Percentiles rank a stretch among this genome's conserved stretches.
Conservation (phyloP, 1,140 invertebrate genomes). For the Luehdorfia chinensis region DNA sequence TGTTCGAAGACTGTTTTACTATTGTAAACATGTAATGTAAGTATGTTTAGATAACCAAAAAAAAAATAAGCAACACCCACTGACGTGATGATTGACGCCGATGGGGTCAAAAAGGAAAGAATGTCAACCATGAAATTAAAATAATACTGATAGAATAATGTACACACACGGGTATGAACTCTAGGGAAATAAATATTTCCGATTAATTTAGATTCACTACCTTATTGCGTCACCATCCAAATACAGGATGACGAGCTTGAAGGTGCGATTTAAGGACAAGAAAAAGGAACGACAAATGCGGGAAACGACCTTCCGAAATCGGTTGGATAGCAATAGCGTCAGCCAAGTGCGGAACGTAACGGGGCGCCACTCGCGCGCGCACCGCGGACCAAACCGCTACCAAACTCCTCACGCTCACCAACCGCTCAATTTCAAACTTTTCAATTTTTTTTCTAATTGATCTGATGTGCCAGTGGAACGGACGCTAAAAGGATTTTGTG, state of each 20-base stretch:
- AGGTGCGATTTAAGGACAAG: constrained; percentile 13
- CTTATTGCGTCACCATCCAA: too few species aligned
- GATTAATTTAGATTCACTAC: too few species aligned
- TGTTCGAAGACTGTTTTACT: too few species aligned
- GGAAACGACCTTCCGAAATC: constrained; percentile 38
- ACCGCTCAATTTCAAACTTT: constrained; percentile 40
- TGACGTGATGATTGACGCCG: too few species aligned
- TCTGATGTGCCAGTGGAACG: constrained; percentile 49
- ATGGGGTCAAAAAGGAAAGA: too few species aligned
- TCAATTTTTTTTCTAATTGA: constrained; percentile 28
- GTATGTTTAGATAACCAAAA: too few species aligned
- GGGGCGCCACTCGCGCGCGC: constrained; percentile 66
- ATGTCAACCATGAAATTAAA: too few species aligned
- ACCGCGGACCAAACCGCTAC: constrained; percentile 59
- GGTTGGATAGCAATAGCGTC: constrained; percentile 44
- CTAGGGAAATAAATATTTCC: too few species aligned
- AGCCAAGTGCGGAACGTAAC: constrained; percentile 44
- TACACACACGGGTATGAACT: too few species aligned
- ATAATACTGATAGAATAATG: too few species aligned
- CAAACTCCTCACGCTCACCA: constrained; percentile 43
- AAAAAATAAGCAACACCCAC: too few species aligned
- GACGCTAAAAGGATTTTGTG: constrained; percentile 64
- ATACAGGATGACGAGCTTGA: background rate
- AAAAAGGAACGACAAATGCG: constrained; percentile 28
- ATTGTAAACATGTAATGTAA: too few species aligned